Evolutionary conservation across 2,797 vertebrate species (phyloP).

Genomic region (Carduelis carduelis): DNA sequence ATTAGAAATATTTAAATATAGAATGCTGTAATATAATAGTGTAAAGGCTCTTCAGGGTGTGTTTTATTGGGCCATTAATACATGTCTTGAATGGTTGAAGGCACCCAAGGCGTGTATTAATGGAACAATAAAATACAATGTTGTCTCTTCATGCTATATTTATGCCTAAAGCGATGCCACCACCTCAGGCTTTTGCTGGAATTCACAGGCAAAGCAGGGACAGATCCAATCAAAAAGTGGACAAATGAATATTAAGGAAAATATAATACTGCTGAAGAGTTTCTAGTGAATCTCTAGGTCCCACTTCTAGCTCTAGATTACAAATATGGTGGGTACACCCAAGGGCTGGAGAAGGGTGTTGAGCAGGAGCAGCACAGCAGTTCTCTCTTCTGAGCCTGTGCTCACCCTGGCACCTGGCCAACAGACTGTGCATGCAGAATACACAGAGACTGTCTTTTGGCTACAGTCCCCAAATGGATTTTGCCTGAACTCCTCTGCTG

Average conservation of each 20-base stretch:
- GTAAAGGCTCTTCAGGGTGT: slow-evolving; percentile 69
- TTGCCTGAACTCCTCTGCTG: not conserved
- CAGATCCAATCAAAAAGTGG: slow-evolving; percentile 37
- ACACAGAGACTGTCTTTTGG: not conserved
- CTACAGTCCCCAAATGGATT: not conserved
- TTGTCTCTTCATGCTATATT: slow-evolving; percentile 75
- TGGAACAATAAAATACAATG: slow-evolving; percentile 74
- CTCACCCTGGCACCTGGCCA: not conserved
- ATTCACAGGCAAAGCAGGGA: slow-evolving; percentile 50
- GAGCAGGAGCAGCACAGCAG: not conserved
- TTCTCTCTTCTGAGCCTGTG: not conserved
- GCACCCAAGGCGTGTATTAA: slow-evolving; percentile 74
- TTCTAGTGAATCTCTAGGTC: not conserved
- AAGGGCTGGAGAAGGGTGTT: not conserved
- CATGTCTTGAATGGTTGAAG: slow-evolving; percentile 70
- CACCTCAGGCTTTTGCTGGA: slow-evolving; percentile 47
- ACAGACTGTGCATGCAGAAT: not conserved
- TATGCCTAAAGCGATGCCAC: slow-evolving; percentile 67
- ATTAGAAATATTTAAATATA: slow-evolving; percentile 70
- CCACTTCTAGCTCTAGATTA: not conserved
- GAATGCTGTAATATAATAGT: slow-evolving; percentile 56
- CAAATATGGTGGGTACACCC: not conserved
- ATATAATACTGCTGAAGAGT: not conserved
- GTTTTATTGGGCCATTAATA: slow-evolving; percentile 77
- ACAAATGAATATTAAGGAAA: slow-evolving; percentile 35